Base-by-base conservation (phyloP, 2,113 vertebrate species). In the Microcebus lehilahytsara region DNA sequence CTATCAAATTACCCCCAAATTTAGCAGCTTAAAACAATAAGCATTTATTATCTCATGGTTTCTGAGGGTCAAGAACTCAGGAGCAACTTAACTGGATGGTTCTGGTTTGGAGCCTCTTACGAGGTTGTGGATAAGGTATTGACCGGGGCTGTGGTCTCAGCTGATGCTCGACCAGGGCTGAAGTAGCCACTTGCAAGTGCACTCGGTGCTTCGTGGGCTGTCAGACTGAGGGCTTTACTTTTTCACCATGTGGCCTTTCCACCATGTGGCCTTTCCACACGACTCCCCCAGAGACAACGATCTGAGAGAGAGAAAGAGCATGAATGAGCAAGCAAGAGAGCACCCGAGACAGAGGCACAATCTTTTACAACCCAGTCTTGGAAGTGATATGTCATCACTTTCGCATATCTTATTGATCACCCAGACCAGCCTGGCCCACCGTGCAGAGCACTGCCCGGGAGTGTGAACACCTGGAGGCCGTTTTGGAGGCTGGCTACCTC, bases 401-500 rank as follows among this genome's bases (percentile, higher is more conserved):
- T 72, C n/a, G 17, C 3, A 1, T n/a, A 64, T 25, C 34, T 74
- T 16, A 19, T 6, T 46, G 7, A 22, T 58, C 22, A 34, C 27
- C 16, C 3, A 46, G 87, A 10, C 74, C 40, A 46, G 0, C 25
- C 16, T 40, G 34, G 46, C 14, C 27, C 20, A 5, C 0, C 0
- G 58, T 49, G 19, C 19, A 78, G 67, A n/a, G 32, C 3, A 16
- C 32, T 4, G 17, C 14, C 37, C 11, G 1, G 30, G 34, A 3
- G n/a, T 4, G 32, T 19, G 89, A 85, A 6, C 7, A 4, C n/a
- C 34, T 40, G 34, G 6, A 56, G 84, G 32, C 32, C 67, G 12
- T 2, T 83, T 8, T 25, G 17, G 62, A 58, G 80, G 27, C 17
- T 60, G 80, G 34, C 62, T 11, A 13, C 20, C 2, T 3, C 53